Evolutionary conservation across 2,113 vertebrate genomes (phyloP), one percentile per base, ranked within the genome.

Genomic region (Cairina moschata): DNA sequence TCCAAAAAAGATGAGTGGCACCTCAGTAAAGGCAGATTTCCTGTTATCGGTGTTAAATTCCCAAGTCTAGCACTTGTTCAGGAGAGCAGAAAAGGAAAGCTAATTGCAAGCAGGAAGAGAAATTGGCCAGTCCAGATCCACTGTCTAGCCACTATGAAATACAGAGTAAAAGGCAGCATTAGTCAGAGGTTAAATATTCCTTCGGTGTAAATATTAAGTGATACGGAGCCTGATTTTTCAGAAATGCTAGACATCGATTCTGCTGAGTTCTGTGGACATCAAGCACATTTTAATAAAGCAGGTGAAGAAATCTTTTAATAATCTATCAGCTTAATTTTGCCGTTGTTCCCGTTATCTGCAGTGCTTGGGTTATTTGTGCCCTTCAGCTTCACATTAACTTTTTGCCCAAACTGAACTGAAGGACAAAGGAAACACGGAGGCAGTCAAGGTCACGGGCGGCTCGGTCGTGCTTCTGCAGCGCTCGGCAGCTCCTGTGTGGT

Each of bases 61-160:
- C 86, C 87, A 36, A 87, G 54, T 12, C 94, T 75, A 66, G 79
- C 3, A 17, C 67, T 90, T 83, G 63, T 56, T 88, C 94, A 88
- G 71, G 91, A 95, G 74, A 88, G 91, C 91, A 74, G 81, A 34
- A 63, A 85, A 90, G 63, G 38, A 89, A 42, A 83, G 63, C 74
- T 92, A 89, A 91, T 96, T 92, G 69, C 71, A 66, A 89, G 63
- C 90, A 95, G 86, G 69, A 91, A 36, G 80, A 74, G 87, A 42
- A 96, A 69, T 44, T 62, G 83, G 77, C 88, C 3, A 0, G 38
- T 78, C 38, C 59, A 32, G 77, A 58, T 78, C 23, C 48, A 34
- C 65, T 36, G 59, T 74, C 36, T 62, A 17, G 26, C 25, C 4
- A 2, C 76, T 78, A 5, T 31, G 86, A 58, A 71, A 72, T 21